Conservation (phyloP, 1,140 invertebrate species). For the Lanistes nyassanus region DNA sequence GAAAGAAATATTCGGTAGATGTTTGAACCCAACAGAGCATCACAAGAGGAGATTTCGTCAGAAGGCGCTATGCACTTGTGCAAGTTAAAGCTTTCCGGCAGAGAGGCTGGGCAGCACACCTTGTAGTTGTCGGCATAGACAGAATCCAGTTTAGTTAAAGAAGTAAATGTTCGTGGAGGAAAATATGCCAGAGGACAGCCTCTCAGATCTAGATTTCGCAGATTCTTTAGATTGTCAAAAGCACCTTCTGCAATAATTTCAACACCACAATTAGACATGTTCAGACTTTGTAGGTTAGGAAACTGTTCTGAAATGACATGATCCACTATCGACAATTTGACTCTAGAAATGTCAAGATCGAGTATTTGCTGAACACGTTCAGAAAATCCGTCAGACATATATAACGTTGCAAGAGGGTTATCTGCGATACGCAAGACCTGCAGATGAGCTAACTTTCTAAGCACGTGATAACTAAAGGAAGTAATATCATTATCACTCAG, state of each 20-base stretch:
- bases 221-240: not conserved
- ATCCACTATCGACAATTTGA: not conserved
- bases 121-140: slow-evolving; percentile 17
- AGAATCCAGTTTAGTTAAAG: not conserved
- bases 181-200: slow-evolving; percentile 7
- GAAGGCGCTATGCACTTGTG: not conserved
- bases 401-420: not conserved
- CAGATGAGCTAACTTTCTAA: not conserved
- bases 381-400: not conserved
- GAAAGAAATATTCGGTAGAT: not conserved
- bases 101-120: slow-evolving; percentile 3
- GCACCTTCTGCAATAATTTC: not conserved
- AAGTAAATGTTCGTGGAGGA: not conserved
- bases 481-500: slow-evolving; percentile 13
- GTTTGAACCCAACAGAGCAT: not conserved
- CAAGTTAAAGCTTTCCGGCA: not conserved
- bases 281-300: not conserved
- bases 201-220: not conserved
- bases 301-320: not conserved
- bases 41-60: slow-evolving; percentile 13
- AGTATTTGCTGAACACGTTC: not conserved
- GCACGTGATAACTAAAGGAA: not conserved
- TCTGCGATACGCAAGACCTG: not conserved
- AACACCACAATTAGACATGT: not conserved
- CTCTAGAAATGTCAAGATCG: not conserved